Percentiles rank a stretch among this genome's conserved stretches.
These are phyloP conservation scores for Scrobipalpa atriplicella DNA, from an alignment of 2,888 invertebrate species.

Conservation along the genomic window DNA sequence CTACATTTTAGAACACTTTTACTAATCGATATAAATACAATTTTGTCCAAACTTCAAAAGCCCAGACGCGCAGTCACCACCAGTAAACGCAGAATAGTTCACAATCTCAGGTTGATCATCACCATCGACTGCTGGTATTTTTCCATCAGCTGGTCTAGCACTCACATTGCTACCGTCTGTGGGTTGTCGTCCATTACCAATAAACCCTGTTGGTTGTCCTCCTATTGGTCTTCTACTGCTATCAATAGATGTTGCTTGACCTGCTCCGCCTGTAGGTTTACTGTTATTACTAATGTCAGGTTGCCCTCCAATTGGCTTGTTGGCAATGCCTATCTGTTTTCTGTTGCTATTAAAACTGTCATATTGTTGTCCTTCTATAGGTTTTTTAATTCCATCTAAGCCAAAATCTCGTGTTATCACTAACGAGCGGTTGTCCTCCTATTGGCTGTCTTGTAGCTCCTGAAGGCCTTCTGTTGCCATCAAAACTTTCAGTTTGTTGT, in stretches of 20 bases:
- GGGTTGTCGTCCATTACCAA: not conserved
- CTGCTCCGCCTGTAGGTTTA: too few species aligned
- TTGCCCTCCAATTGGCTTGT: too few species aligned
- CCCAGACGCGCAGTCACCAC: constrained; percentile 30
- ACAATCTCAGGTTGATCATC: not conserved
- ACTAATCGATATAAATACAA: constrained; percentile 31
- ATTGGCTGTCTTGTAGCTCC: too few species aligned
- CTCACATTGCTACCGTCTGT: not conserved
- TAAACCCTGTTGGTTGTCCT: not conserved
- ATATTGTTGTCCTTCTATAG: too few species aligned
- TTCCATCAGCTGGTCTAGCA: not conserved
- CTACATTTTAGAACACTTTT: not conserved
- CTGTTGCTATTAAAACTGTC: too few species aligned
- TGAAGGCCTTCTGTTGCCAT: too few species aligned
- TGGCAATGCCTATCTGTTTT: too few species aligned
- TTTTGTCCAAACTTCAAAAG: constrained; percentile 27
- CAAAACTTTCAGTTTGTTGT: not conserved
- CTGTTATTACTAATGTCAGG: too few species aligned
- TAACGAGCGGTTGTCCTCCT: too few species aligned
- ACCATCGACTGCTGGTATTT: not conserved
- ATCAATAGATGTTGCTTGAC: not conserved
- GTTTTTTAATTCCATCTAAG: too few species aligned
- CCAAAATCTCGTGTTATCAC: too few species aligned
- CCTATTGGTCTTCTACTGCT: not conserved
- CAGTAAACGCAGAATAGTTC: constrained; percentile 18